These are phyloP conservation scores for Eucidaris tribuloides DNA, from an alignment of 35 echinoderm and acorn worm species.

Conservation along the genomic window DNA sequence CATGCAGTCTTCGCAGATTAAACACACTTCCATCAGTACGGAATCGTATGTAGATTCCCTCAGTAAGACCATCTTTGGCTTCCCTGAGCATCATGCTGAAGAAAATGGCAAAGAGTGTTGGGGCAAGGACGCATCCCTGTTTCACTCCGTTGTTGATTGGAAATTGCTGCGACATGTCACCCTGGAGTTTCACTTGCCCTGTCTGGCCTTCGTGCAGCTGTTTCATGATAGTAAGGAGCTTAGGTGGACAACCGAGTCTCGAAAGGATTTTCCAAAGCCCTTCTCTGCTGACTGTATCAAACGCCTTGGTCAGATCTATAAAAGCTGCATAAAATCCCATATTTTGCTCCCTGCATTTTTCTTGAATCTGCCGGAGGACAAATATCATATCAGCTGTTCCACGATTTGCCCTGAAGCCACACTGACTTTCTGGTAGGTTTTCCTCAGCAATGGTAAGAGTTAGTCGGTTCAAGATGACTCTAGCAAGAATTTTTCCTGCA, in stretches of 20 bases:
- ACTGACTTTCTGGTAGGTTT: conserved; percentile 35
- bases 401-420: conserved; percentile 37
- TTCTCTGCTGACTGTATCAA: conserved; percentile 38
- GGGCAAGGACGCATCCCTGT: conserved; percentile 38
- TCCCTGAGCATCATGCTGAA: not conserved
- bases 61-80: not conserved
- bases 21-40: conserved; percentile 54
- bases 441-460: conserved; percentile 16
- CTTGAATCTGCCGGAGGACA: conserved; percentile 9
- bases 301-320: conserved; percentile 31
- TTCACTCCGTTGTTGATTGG: conserved; percentile 40
- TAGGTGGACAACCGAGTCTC: conserved; percentile 36
- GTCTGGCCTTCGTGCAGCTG: conserved; percentile 24
- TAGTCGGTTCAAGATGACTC: not conserved
- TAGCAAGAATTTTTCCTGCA: not conserved
- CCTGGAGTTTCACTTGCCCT: conserved; percentile 13
- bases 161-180: conserved; percentile 6
- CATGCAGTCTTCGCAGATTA: conserved; percentile 40
- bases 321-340: conserved; percentile 11
- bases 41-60: conserved; percentile 42
- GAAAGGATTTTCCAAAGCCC: conserved; percentile 18
- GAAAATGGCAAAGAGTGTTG: not conserved
- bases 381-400: not conserved
- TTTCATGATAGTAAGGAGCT: conserved; percentile 30
- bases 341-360: conserved; percentile 22